Base-by-base conservation (phyloP, 2,797 vertebrate species). In the Oceanodroma leucorhoa region DNA sequence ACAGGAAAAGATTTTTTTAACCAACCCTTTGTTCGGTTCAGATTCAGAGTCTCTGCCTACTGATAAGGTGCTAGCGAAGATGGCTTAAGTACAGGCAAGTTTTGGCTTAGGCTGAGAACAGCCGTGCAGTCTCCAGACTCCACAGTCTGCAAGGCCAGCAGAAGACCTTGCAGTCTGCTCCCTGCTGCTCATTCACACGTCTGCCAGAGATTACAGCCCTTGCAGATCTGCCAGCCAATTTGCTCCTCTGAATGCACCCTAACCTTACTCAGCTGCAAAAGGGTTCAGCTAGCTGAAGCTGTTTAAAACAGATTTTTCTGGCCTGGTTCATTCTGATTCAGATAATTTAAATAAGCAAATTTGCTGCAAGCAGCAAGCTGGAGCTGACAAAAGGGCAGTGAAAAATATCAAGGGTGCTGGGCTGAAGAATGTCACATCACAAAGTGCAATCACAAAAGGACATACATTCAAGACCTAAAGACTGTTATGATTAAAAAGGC, bases 231-330 rank as follows among this genome's bases (percentile, higher is more conserved):
- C 8, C 29, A 92, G 30, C 3, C 24, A 64, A 2, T 71, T 51
- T 85, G 18, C 17, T 67, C 5, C 24, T 82, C 82, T 55, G 40
- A 71, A 67, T 30, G 21, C 8, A 24, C 40, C 48, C 40, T 64
- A 45, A 32, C 23, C 43, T 62, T 73, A 62, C 11, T 55, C 43
- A 92, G 18, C n/a, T 84, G 38, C 43, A 80, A 26, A 85, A 48
- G 32, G 70, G 3, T 80, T 89, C 53, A 77, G 23, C 14, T 67
- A 29, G 38, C 10, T 71, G 73, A 81, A 67, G 36, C 15, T 75
- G 8, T 83, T 78, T 78, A n/a, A 92, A 87, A 32, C 13, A 71
- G 22, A 61, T 71, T 87, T 88, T 91, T 8, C 61, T 87, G 65
- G 14, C 8, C 38, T 88, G 26, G 19, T 77, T 93, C 8, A 36